Base-by-base conservation (phyloP, 2,113 vertebrate genomes). In the Cairina moschata region DNA sequence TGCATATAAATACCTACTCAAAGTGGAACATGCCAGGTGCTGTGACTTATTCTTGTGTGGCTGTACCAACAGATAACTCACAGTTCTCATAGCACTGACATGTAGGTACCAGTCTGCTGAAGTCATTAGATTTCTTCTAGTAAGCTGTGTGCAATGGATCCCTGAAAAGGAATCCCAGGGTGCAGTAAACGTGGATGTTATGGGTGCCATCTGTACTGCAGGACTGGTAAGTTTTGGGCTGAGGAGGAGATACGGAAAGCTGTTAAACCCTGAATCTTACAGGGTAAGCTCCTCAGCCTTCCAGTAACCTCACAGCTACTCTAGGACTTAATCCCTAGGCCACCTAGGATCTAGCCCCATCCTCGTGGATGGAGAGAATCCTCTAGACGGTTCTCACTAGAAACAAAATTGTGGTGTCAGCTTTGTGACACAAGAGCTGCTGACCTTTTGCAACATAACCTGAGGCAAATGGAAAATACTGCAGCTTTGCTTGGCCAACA, bases 251-350 rank as follows among this genome's bases (percentile, higher is more conserved):
- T 21, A 18, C 46, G 48, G 38, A 67, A 83, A 86, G 75, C 62
- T 93, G 58, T 85, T 93, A 72, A 90, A 52, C 20, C 54, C 48
- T 79, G 58, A 48, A 26, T 92, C 38, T 28, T 38, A 34, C 17
- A 38, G 23, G 79, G 68, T 90, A 79, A 96, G 71, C 71, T 93
- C n/a, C n/a, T 93, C 15, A 3, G 68, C 0, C 13, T 83, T 91
- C 94, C 86, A 59, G 62, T 88, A 68, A 95, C 83, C 79, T 90
- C 32, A 8, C 17, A 56, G 1, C 79, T 86, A 83, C 79, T 60
- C 48, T 6, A 16, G 32, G 46, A 8, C 50, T 91, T 76, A 40
- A 40, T 11, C 32, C 28, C 32, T 42, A 17, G 34, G 65, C 50
- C 23, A 14, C 50, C 15, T 58, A 6, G n/a, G 46, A 6, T 22